Conservation (phyloP, 2,113 vertebrate genomes). For the Rostratula benghalensis region DNA sequence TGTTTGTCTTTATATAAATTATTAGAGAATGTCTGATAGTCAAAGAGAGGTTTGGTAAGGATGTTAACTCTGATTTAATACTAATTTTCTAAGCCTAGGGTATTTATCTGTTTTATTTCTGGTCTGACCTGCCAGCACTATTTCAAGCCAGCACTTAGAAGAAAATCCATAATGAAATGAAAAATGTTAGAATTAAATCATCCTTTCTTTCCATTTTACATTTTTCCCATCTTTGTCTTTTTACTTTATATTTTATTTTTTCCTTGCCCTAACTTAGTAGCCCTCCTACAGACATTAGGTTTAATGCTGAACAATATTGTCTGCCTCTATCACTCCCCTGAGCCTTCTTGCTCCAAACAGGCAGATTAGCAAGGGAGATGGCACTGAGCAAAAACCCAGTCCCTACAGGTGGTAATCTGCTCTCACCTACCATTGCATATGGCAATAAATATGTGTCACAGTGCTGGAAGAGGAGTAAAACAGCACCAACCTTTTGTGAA, state of each 20-base stretch:
- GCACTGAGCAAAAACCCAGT: not conserved
- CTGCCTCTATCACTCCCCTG: not conserved
- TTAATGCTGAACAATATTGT: not conserved
- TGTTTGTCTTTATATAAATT: not conserved
- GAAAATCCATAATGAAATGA: not conserved
- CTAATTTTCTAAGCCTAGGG: not conserved
- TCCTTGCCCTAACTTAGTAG: not conserved
- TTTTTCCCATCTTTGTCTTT: not conserved
- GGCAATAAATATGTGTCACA: not conserved
- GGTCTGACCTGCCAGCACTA: not conserved
- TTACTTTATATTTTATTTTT: not conserved
- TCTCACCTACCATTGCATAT: not conserved
- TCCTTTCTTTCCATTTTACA: not conserved
- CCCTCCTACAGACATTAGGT: not conserved
- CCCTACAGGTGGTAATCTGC: not conserved
- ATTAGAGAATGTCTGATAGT: not conserved
- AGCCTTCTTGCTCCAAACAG: not conserved
- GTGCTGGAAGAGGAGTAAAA: slow-evolving; percentile 17
- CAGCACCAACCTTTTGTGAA: slow-evolving; percentile 31
- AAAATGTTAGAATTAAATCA: not conserved
- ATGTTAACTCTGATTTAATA: not conserved
- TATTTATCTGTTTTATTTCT: not conserved
- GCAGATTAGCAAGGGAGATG: not conserved
- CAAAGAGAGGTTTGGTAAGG: not conserved
- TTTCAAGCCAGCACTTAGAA: not conserved